A percentile compares a stretch with the other conserved stretches of the same genome.
phyloP scores from a whole-genome alignment of 2,888 invertebrate species.

The Eurytoma californica region DNA sequence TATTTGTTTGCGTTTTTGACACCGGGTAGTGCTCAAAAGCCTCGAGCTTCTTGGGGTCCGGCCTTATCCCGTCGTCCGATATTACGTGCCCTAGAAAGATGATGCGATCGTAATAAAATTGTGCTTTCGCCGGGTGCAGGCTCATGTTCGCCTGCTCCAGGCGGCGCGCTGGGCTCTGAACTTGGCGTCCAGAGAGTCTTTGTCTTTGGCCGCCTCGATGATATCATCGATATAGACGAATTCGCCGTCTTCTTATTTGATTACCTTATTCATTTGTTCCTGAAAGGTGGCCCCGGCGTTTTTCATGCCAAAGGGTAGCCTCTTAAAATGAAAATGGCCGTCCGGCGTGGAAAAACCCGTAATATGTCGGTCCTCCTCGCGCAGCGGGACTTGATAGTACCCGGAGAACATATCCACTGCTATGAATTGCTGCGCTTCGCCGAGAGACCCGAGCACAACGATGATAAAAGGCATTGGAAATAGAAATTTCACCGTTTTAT shows the following conservation, averaged over 20 bases:
- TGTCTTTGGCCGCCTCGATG: neutral
- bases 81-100: neutral
- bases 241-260: neutral
- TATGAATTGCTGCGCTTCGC: neutral
- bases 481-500: neutral
- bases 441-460: neutral
- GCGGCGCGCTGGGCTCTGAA: neutral
- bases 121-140: too few species aligned
- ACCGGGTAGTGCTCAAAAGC: neutral
- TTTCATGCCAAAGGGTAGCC: neutral
- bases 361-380: neutral
- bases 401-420: neutral
- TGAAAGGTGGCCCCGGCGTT: neutral
- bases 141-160: too few species aligned
- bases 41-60: neutral
- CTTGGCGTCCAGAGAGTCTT: neutral
- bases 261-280: too few species aligned
- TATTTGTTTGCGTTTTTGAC: neutral
- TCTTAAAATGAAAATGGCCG: neutral
- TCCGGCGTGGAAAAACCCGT: neutral
- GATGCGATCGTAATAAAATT: neutral
- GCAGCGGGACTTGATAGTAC: neutral
- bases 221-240: neutral
- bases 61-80: neutral
- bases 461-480: neutral